Evolutionary conservation across 2,888 invertebrate genomes (phyloP).

Genomic region (Drosophila emarginata): DNA sequence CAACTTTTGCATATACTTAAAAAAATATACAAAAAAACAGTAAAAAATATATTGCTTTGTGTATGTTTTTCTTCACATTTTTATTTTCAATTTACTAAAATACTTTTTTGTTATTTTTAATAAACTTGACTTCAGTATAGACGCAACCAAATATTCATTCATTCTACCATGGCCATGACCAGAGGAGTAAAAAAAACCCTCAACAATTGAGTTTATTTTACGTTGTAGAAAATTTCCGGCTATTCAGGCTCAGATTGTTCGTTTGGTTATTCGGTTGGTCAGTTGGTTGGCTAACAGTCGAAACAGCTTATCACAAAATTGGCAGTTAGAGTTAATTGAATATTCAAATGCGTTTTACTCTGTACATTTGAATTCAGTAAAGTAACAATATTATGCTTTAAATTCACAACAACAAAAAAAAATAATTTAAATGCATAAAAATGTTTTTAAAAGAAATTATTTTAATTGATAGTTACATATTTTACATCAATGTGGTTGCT

Average conservation of each 20-base stretch:
- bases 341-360: slow-evolving; percentile 61
- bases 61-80: not conserved
- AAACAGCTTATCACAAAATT: slow-evolving; percentile 61
- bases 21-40: too few species aligned
- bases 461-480: slow-evolving; percentile 36
- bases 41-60: not conserved
- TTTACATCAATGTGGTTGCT: slow-evolving; percentile 35
- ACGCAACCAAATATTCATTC: not conserved
- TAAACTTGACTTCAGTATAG: not conserved
- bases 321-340: slow-evolving; percentile 71
- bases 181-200: not conserved
- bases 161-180: slow-evolving; percentile 1
- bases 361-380: not conserved
- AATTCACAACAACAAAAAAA: not conserved
- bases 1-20: too few species aligned
- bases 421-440: slow-evolving; percentile 15
- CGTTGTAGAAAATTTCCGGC: slow-evolving; percentile 15
- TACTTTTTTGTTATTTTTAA: not conserved
- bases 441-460: slow-evolving; percentile 22
- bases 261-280: slow-evolving; percentile 17
- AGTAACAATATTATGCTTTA: not conserved
- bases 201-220: slow-evolving; percentile 38
- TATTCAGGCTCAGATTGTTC: slow-evolving; percentile 28
- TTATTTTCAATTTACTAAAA: not conserved
- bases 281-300: not conserved